Evolutionary conservation across 2,888 invertebrate species (phyloP), one percentile per base, ranked within the genome.

Genomic region (Linnaemya vulpina): DNA sequence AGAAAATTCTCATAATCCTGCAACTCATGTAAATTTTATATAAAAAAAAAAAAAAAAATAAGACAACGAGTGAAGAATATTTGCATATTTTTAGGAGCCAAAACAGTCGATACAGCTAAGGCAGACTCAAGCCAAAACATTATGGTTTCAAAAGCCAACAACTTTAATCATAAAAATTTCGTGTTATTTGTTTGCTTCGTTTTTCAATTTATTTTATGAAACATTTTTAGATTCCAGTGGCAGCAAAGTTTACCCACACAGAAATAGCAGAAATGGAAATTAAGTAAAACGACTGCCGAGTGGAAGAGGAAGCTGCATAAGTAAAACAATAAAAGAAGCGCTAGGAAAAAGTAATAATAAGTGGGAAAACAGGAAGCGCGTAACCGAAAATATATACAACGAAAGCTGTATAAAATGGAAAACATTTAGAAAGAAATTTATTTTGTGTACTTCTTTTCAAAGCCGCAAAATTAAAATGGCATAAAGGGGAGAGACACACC

Each of bases 81-180:
- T 85, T 82, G 60, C 85, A 85, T 85, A 58, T 82, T 85, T 82
- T 13, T 60, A 55, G 58, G 74, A 58, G 74, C 82, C 40, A 75
- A 79, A 71, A 25, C 46, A 70, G 82, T 81, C 74, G 51, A 82
- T 84, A 67, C 78, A 51, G 20, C 63, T 30, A 55, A 58, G 30
- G n/a, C 15, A 73, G 40, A 11, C 60, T 25, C 20, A 67, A 65
- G 51, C 49, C 40, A 60, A 55, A 49, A 60, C 60, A 40, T 51
- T 71, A 60, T 74, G 71, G 71, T 62, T 84, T 67, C 46, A 51
- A 74, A 85, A 78, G 70, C 71, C 82, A 82, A 79, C 82, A 76
- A 82, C 78, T 85, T 85, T 82, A 82, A 82, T 85, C 82, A 79
- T 82, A 77, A 79, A 85, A 82, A 75, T 82, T 70, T 65, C 11